A percentile compares a stretch with the other conserved stretches of the same genome.
These are phyloP conservation scores for Pyrrhopygopsis socrates DNA, from an alignment of 2,888 invertebrate species.

Conservation along the genomic window DNA sequence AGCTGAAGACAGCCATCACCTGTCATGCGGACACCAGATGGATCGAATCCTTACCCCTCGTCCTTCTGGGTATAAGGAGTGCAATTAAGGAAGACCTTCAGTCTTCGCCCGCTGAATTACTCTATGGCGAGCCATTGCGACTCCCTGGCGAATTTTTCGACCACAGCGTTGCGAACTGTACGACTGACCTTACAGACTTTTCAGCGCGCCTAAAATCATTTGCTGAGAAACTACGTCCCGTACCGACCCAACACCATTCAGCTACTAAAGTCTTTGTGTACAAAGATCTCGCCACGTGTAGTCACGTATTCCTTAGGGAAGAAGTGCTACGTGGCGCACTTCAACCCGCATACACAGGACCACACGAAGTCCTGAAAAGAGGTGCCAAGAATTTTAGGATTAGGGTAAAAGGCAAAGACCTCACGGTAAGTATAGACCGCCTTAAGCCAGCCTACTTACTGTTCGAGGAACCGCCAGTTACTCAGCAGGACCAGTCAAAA, in stretches of 20 bases:
- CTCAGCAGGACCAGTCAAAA: neutral
- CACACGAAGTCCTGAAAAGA: conserved; percentile 78
- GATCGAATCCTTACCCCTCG: conserved; percentile 68
- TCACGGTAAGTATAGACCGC: conserved; percentile 80
- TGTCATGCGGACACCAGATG: conserved; percentile 59
- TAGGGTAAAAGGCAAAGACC: conserved; percentile 63
- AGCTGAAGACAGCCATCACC: conserved; percentile 55
- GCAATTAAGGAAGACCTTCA: conserved; percentile 70
- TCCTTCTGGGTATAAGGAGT: conserved; percentile 70
- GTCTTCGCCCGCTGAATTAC: conserved; percentile 74
- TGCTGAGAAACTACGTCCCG: conserved; percentile 31
- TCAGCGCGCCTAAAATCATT: conserved; percentile 44
- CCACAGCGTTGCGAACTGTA: neutral
- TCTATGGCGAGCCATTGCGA: conserved; percentile 80
- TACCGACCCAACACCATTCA: conserved; percentile 67
- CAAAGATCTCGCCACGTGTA: conserved; percentile 78
- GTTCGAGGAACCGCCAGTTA: neutral
- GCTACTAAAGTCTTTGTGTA: conserved; percentile 75
- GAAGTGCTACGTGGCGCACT: conserved; percentile 78
- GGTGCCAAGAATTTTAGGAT: conserved; percentile 80
- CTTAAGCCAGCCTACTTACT: conserved; percentile 81
- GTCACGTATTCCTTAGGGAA: conserved; percentile 83
- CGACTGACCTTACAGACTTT: conserved; percentile 38
- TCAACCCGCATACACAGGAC: conserved; percentile 84
- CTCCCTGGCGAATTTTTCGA: conserved; percentile 76